Evolutionary conservation across 1,140 invertebrate genomes (phyloP), one percentile per base, ranked within the genome.

Genomic region (Vanessa tameamea): DNA sequence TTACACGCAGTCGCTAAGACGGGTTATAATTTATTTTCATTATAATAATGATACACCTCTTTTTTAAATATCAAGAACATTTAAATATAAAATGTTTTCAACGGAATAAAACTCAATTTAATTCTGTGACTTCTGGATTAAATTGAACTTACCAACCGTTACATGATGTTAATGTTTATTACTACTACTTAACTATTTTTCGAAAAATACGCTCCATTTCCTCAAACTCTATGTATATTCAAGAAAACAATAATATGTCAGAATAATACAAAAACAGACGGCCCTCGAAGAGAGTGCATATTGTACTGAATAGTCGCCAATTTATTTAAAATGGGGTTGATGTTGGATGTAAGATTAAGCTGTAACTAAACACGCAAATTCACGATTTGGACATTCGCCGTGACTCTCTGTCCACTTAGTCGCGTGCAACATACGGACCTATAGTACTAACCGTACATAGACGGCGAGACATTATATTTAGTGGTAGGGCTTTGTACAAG

Each of bases 371-470:
- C 20, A 47, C 31, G 43, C 37, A 59, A 8, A 59, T 23, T 14
- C 66, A 69, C 53, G 53, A 69, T 69, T 69, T 69, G 51, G 66
- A 57, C 53, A 59, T 47, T 57, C 3, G 37, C n/a, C 66, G 66
- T 69, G 66, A 69, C 57, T 31, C 26, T 23, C 9, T 8, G 57
- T 61, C 66, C 66, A 59, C 55, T 55, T 69, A 47, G 14, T 11
- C 16, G 47, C 6, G 50, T 57, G 13, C 13, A 20, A 47, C 16
- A 57, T 14, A 43, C 14, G 6, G 20, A 0, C 20, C 20, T 26
- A 37, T 43, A 31, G 2, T 37, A 61, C 11, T 15, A n/a, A 9
- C 0, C 6, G 37, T 43, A 43, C 37, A 0, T 43, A 43, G 26
- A 31, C 26, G 26, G 26, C 26, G 26, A 31, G 26, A 31, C 26